These are phyloP conservation scores for Oreochromis mossambicus DNA, from an alignment of 2,797 vertebrate species.

Conservation along the genomic window DNA sequence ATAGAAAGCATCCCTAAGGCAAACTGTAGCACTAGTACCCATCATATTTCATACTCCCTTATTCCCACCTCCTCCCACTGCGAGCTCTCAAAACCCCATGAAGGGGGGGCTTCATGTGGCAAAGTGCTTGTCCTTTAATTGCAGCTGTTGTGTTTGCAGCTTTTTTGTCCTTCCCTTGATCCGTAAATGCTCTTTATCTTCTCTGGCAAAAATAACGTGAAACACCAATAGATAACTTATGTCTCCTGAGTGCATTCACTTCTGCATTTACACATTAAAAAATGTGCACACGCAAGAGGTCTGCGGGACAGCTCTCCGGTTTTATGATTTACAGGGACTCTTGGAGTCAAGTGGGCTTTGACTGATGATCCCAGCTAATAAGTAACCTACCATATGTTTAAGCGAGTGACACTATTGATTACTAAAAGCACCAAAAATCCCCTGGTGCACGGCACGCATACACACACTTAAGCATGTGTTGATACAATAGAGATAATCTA, in stretches of 20 bases:
- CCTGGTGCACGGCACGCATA: neutral
- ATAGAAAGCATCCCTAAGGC: slow-evolving; percentile 65
- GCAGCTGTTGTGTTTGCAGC: slow-evolving; percentile 41
- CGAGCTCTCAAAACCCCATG: slow-evolving; percentile 23
- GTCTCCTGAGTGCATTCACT: neutral
- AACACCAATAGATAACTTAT: neutral
- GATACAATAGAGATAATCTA: slow-evolving; percentile 60
- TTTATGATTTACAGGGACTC: slow-evolving; percentile 12
- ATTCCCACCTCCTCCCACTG: neutral
- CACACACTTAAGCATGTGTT: slow-evolving; percentile 42
- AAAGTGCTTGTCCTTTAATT: slow-evolving; percentile 37
- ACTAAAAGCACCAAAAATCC: slow-evolving; percentile 2
- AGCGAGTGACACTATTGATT: slow-evolving; percentile 62
- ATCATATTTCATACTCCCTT: slow-evolving; percentile 41
- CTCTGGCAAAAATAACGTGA: neutral
- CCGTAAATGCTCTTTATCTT: slow-evolving; percentile 25
- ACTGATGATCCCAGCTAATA: slow-evolving; percentile 66
- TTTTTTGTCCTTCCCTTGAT: slow-evolving; percentile 36
- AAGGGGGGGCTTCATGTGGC: slow-evolving; percentile 19
- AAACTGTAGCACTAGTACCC: slow-evolving; percentile 46
- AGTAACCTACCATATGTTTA: slow-evolving; percentile 36
- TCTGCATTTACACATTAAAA: neutral
- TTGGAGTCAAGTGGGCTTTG: slow-evolving; percentile 65
- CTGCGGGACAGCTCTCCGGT: neutral
- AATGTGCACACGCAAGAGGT: neutral